Base-by-base conservation (phyloP, 1,140 invertebrate species). In the Caenorhabditis remanei region DNA sequence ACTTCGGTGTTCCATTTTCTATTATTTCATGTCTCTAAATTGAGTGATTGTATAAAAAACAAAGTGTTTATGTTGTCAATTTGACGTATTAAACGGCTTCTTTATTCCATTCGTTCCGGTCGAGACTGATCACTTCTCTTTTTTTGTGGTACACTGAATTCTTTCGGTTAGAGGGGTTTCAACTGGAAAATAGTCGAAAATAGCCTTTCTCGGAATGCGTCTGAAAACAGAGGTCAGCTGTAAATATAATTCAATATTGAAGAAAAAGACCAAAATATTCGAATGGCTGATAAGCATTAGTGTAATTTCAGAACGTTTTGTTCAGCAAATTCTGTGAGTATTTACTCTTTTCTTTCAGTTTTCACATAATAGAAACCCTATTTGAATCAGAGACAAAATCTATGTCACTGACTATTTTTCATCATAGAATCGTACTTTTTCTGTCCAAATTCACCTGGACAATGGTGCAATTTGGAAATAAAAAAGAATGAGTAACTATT, bases 1-100 rank as follows among this genome's bases (percentile, higher is more conserved):
- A 9, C n/a, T 63, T 63, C 24, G 24, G 61, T 63, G 61, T 63
- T 63, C 61, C 21, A 8, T 63, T 21, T 24, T 53, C 32, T 32
- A 32, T 58, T 58, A 14, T 58, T 63, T 63, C 32, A 4, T 11
- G 16, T 4, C 8, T n/a, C 21, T 5, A 21, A 79, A 79, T 50
- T 50, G 67, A 75, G 43, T 79, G 46, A 50, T 50, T 24, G 46
- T 40, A 79, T 9, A 79, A n/a, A 79, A 50, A 79, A 79, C 71
- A 79, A 43, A 79, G 71, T 79, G 53, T 84, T 84, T 84, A 58
- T 84, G 43, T 84, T 63, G 58, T 84, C 58, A 61, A 6, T 84
- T 58, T 84, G 83, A 84, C 53, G 43, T 84, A 61, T 84, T 84
- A 84, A 63, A 84, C 53, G 58, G 55, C 53, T 84, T 56, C 55